Evolutionary conservation across 2,888 invertebrate genomes (phyloP), one percentile per base, ranked within the genome.

Genomic region (Hylaea fasciaria): DNA sequence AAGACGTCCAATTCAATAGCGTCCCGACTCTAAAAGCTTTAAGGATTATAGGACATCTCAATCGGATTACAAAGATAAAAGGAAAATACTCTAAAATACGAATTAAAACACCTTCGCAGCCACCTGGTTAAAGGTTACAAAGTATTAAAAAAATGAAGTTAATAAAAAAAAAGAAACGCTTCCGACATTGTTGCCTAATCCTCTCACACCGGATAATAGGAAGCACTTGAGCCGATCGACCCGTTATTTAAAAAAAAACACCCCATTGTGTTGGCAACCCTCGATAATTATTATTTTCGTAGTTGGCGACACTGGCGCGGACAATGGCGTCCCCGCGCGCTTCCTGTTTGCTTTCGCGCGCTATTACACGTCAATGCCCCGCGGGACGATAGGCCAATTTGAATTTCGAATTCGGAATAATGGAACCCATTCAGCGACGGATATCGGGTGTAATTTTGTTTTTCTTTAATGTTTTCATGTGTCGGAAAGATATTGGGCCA

Each of bases 311-410:
- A 91, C 89, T 85, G 89, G 77, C 71, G 71, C 83, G 83, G 80
- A 91, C 91, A 90, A 91, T 91, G 83, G 79, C 76, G 59, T 76
- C 82, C 83, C 86, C 81, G 81, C 85, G 83, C 86, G 83, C 85
- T 91, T 91, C 91, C 91, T 91, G 91, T 91, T 91, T 91, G 87
- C 89, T 78, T 87, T 91, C 89, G 91, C 91, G 91, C 91, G 90
- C 91, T 91, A 91, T 92, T 92, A 89, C 90, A 89, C 91, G 89
- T 86, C 86, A 91, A 90, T 90, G 85, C 85, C 81, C 80, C 78
- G 81, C 81, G 82, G 84, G 80, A 79, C 81, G 82, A 88, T 87
- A 84, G 89, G 91, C 89, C 89, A 89, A 91, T 91, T 91, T 90
- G 86, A 91, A 91, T 90, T 90, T 89, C 74, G 87, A 81, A 87